Evolutionary conservation across 1,140 invertebrate species (phyloP).

Genomic region (Hycleus cichorii): DNA sequence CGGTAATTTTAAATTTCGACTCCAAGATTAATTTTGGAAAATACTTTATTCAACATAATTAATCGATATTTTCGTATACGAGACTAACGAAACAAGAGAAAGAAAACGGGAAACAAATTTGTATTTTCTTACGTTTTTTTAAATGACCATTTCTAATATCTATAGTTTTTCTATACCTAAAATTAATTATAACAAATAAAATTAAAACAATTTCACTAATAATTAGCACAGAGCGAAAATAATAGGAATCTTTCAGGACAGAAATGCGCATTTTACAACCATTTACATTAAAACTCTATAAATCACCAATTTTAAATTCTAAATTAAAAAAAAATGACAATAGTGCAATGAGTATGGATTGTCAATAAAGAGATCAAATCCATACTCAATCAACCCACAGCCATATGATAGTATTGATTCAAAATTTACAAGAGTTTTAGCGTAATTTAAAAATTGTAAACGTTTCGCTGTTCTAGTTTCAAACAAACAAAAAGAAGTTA

Average conservation of each 20-base stretch:
- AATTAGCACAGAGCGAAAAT: constrained; percentile 3
- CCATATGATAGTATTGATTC: not conserved
- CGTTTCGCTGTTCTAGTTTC: too few species aligned
- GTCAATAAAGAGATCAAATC: not conserved
- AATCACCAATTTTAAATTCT: not conserved
- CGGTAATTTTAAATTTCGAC: too few species aligned
- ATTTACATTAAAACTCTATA: constrained; percentile 14
- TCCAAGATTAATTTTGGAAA: constrained; percentile 20
- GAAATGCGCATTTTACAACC: constrained; percentile 10
- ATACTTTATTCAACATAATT: constrained; percentile 34
- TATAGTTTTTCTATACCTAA: constrained; percentile 8
- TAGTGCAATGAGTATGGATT: not conserved
- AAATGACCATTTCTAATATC: not conserved
- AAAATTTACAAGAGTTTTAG: constrained; percentile 10
- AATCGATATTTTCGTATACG: constrained; percentile 23
- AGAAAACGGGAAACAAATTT: not conserved
- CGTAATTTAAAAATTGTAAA: constrained; percentile 3
- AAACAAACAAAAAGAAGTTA: too few species aligned
- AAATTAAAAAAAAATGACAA: not conserved
- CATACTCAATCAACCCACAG: constrained; percentile 4
- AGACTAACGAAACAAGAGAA: constrained; percentile 25
- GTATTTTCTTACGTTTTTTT: too few species aligned
- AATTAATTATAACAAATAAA: constrained; percentile 12
- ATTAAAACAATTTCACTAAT: constrained; percentile 11
- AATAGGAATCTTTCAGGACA: not conserved